Conservation (phyloP, 2,888 invertebrate genomes). For the Standfussiana lucernea region DNA sequence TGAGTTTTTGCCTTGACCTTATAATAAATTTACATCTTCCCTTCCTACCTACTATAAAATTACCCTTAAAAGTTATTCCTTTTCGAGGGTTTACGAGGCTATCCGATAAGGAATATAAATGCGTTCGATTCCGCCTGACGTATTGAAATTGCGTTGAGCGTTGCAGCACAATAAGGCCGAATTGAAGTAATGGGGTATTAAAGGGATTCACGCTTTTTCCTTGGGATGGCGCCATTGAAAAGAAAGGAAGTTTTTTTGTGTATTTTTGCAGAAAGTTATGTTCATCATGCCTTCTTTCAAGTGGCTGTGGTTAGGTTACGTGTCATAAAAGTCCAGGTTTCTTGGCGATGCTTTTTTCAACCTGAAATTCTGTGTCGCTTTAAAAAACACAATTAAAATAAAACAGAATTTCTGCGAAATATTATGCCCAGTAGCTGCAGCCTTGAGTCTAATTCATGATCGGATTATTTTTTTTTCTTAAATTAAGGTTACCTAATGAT, state of each 20-base stretch:
- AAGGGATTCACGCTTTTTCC: slow-evolving; percentile 17
- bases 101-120: slow-evolving; percentile 46
- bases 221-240: neutral
- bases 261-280: neutral
- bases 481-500: too few relatives aligned
- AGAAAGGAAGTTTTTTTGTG: neutral
- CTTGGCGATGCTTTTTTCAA: too few relatives aligned
- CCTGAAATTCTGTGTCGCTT: too few relatives aligned
- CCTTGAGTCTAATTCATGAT: neutral
- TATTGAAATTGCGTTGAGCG: slow-evolving; percentile 39
- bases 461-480: too few relatives aligned
- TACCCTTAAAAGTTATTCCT: slow-evolving; percentile 25
- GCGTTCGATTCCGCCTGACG: slow-evolving; percentile 42
- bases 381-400: too few relatives aligned
- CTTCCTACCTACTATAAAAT: slow-evolving; percentile 27
- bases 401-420: neutral
- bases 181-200: slow-evolving; percentile 27
- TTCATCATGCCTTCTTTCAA: neutral
- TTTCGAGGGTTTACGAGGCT: slow-evolving; percentile 35
- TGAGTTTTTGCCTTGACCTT: neutral
- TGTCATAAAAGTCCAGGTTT: too few relatives aligned
- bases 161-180: slow-evolving; percentile 33
- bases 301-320: neutral
- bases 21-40: neutral
- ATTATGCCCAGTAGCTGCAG: neutral